These are phyloP conservation scores for Smittia aterrima DNA, from an alignment of 2,888 invertebrate species.

Conservation along the genomic window DNA sequence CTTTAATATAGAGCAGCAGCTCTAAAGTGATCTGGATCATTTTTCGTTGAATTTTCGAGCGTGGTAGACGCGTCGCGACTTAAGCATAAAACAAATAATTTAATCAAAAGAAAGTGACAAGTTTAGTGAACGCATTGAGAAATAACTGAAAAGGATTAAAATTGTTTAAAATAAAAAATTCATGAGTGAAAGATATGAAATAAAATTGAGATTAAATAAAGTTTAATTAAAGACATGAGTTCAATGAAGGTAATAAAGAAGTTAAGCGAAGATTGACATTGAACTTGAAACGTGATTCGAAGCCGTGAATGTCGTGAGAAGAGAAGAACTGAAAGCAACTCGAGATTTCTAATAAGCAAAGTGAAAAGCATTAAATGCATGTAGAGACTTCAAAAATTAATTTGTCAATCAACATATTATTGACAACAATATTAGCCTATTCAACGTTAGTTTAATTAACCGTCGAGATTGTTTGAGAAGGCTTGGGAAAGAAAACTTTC, in stretches of 20 bases:
- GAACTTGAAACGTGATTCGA: not conserved
- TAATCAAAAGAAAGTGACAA: not conserved
- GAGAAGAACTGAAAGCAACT: not conserved
- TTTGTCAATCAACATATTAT: conserved; percentile 34
- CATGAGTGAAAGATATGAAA: not conserved
- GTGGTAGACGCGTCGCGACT: not conserved
- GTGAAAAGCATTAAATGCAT: conserved; percentile 11
- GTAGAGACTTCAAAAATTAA: conserved; percentile 20
- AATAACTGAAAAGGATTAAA: not conserved
- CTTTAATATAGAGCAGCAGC: conserved; percentile 35
- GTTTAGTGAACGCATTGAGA: not conserved
- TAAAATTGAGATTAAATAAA: not conserved
- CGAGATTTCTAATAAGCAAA: not conserved
- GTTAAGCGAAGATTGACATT: not conserved
- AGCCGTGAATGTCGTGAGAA: not conserved
- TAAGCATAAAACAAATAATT: not conserved
- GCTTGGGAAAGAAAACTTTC: not conserved
- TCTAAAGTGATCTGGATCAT: conserved; percentile 37
- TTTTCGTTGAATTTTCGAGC: conserved; percentile 18
- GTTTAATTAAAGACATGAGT: not conserved
- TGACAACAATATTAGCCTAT: conserved; percentile 23
- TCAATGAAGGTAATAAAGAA: not conserved
- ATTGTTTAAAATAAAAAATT: not conserved
- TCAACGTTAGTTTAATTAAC: not conserved
- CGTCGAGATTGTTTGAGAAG: not conserved